phyloP scores from a whole-genome alignment of 2,888 invertebrate genomes.

The Dyspetes luteomarginatus region DNA sequence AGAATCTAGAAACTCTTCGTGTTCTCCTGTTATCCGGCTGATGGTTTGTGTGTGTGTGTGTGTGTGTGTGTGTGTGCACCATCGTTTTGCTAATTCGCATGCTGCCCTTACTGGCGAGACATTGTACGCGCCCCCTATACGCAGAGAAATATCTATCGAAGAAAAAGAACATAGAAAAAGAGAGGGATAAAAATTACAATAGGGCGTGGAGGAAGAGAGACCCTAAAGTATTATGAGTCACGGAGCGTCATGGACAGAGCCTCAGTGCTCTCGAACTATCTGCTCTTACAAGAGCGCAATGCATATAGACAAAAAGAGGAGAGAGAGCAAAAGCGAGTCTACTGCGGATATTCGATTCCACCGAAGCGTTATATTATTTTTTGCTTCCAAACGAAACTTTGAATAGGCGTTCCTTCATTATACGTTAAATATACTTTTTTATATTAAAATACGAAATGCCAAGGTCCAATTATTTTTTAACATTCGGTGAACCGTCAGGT shows the following conservation, averaged over 20 bases:
- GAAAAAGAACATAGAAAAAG: slow-evolving; percentile 12
- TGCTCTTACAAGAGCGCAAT: background rate
- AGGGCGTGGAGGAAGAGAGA: slow-evolving; percentile 59
- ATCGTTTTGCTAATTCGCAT: slow-evolving; percentile 46
- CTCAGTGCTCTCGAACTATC: background rate
- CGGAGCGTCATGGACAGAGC: slow-evolving; percentile 33
- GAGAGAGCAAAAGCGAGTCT: background rate
- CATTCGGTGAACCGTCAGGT: no score
- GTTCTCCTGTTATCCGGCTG: slow-evolving; percentile 15
- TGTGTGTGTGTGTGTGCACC: slow-evolving; percentile 12
- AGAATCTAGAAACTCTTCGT: slow-evolving; percentile 37
- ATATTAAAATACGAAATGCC: no score
- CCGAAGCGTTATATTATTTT: background rate
- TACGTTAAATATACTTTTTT: no score
- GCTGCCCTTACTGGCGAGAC: slow-evolving; percentile 17
- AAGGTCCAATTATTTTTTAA: no score
- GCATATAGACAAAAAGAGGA: background rate
- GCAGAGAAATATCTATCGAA: slow-evolving; percentile 15
- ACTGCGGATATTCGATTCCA: slow-evolving; percentile 4
- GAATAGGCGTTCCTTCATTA: no score
- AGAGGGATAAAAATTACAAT: slow-evolving; percentile 65
- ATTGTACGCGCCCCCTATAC: background rate
- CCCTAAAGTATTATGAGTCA: slow-evolving; percentile 56
- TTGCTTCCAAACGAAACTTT: background rate
- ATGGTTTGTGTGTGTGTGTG: slow-evolving; percentile 19